Percentiles rank a stretch among this genome's conserved stretches.
These are phyloP conservation scores for Drosophila merina DNA, from an alignment of 2,888 invertebrate genomes.

Conservation along the genomic window DNA sequence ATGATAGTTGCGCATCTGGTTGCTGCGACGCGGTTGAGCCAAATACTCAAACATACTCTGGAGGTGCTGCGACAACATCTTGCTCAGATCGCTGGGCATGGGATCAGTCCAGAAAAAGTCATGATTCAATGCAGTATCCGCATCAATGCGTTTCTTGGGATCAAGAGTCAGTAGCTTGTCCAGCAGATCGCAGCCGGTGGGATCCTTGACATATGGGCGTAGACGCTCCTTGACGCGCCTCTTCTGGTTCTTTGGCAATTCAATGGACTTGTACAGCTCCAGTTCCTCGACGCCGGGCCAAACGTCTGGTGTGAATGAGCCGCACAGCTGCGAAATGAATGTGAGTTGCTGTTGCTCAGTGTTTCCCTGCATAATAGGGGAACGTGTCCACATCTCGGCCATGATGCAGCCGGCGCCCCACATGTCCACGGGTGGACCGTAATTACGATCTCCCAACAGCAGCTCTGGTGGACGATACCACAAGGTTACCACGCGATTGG, in stretches of 20 bases:
- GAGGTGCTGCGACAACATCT: conserved; percentile 95
- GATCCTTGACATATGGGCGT: conserved; percentile 95
- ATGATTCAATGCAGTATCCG: conserved; percentile 97
- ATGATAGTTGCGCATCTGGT: conserved; percentile 89
- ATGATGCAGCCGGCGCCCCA: conserved; percentile 99
- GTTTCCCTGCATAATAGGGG: conserved; percentile 97
- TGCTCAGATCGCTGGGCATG: conserved; percentile 95
- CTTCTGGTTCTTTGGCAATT: conserved; percentile 93
- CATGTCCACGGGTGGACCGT: conserved; percentile 98
- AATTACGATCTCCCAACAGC: conserved; percentile 92
- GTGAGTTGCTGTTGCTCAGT: conserved; percentile 98
- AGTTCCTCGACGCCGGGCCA: conserved; percentile 97
- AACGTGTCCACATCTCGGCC: conserved; percentile 99
- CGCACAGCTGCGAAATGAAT: conserved; percentile 97
- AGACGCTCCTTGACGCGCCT: conserved; percentile 93
- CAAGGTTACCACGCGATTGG: conserved; percentile 98
- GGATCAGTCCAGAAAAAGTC: conserved; percentile 99
- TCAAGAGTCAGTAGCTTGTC: conserved; percentile 96
- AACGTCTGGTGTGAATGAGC: conserved; percentile 94
- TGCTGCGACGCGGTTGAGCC: conserved; percentile 89
- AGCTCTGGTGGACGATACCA: conserved; percentile 93
- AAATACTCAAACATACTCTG: conserved; percentile 98
- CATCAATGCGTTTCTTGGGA: conserved; percentile 94
- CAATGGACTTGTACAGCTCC: conserved; percentile 94
- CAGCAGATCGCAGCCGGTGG: conserved; percentile 95